Evolutionary conservation across 2,888 invertebrate genomes (phyloP).

Genomic region (Drosophila barbarae): DNA sequence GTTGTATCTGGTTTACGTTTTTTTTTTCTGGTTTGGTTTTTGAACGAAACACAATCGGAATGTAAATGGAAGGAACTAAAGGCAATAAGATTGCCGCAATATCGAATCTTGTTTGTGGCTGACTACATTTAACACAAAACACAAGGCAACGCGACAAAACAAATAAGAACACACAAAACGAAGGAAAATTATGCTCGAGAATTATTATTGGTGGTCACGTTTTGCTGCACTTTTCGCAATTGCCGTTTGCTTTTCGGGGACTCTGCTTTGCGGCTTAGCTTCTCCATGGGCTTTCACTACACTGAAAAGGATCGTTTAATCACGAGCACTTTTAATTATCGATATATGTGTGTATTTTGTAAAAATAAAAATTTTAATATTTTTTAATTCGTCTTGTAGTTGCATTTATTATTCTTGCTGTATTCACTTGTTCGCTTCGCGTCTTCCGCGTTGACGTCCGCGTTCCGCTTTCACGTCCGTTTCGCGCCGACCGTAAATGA

Average conservation of each 20-base stretch:
- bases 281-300: constrained; percentile 54
- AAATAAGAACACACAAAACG: constrained; percentile 19
- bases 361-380: constrained; percentile 5
- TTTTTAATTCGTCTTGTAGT: constrained; percentile 16
- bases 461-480: constrained; percentile 14
- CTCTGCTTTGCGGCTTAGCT: constrained; percentile 45
- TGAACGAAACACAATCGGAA: constrained; percentile 14
- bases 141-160: constrained; percentile 11
- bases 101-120: constrained; percentile 21
- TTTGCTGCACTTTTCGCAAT: constrained; percentile 52
- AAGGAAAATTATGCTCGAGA: constrained; percentile 31
- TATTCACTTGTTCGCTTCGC: constrained; percentile 5
- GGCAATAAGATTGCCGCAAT: constrained; percentile 14
- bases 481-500: constrained; percentile 16
- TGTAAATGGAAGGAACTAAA: constrained; percentile 15
- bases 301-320: constrained; percentile 43
- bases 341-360: constrained; percentile 6
- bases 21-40: constrained; percentile 6
- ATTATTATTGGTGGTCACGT: constrained; percentile 34
- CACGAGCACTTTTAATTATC: constrained; percentile 55
- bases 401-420: constrained; percentile 22
- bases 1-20: neutral
- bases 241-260: constrained; percentile 57
- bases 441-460: neutral
- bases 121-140: constrained; percentile 38